phyloP scores from a whole-genome alignment of 2,113 vertebrate species.

The Colinus virginianus region DNA sequence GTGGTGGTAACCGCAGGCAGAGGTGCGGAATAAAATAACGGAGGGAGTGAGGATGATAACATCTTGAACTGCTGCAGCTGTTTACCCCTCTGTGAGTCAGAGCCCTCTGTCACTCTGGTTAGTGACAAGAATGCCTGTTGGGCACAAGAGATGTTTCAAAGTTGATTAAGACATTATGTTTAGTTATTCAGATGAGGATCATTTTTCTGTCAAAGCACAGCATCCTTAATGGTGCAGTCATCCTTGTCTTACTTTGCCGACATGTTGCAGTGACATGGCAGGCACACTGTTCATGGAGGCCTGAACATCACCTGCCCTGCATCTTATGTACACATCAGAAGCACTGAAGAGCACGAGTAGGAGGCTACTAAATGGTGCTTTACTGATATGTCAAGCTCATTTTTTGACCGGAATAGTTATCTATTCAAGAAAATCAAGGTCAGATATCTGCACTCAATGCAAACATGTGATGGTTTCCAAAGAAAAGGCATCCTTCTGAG shows the following conservation, averaged over 20 bases:
- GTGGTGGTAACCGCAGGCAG: background rate
- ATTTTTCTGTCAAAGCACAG: background rate
- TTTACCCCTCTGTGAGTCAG: background rate
- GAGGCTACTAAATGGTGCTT: background rate
- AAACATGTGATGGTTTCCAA: background rate
- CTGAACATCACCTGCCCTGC: background rate
- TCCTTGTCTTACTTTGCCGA: background rate
- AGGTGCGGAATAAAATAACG: background rate
- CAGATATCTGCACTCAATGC: background rate
- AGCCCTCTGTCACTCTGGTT: background rate
- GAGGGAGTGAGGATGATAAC: background rate
- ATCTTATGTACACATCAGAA: accelerated
- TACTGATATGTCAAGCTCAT: background rate
- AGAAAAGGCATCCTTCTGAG: background rate
- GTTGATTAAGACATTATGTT: background rate
- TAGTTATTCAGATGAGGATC: background rate
- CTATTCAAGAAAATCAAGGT: background rate
- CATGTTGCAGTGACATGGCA: background rate
- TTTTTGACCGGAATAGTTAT: background rate
- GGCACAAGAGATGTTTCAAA: background rate
- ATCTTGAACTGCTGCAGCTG: background rate
- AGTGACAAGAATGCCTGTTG: background rate
- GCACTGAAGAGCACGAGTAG: background rate
- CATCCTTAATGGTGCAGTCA: background rate
- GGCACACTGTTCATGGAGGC: background rate